Evolutionary conservation across 2,113 vertebrate species (phyloP).

Genomic region (Vombatus ursinus): DNA sequence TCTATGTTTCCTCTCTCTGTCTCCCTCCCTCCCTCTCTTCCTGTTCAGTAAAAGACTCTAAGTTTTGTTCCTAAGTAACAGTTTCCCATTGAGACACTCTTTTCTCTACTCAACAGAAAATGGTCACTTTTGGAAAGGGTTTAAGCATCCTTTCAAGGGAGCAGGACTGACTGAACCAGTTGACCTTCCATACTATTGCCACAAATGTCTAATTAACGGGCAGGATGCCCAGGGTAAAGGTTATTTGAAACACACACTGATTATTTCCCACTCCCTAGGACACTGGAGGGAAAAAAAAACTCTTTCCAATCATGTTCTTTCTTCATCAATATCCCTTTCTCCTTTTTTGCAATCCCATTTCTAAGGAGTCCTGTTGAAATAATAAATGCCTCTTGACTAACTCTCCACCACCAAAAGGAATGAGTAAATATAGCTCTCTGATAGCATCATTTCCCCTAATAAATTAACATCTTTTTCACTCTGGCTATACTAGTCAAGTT

Average conservation of each 20-base stretch:
- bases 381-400: background rate
- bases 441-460: background rate
- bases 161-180: background rate
- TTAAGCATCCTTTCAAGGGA: background rate
- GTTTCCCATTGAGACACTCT: background rate
- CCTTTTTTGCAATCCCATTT: slow-evolving; percentile 14
- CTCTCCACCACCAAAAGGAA: background rate
- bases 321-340: background rate
- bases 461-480: background rate
- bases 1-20: background rate
- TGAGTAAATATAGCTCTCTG: background rate
- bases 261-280: background rate
- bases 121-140: background rate
- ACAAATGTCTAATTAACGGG: slow-evolving; percentile 19
- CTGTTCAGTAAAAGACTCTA: background rate
- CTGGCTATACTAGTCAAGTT: background rate
- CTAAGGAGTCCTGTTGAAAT: background rate
- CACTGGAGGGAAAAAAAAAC: background rate
- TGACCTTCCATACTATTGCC: background rate
- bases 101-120: background rate
- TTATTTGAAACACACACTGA: slow-evolving; percentile 46
- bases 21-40: no score
- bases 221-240: slow-evolving; percentile 30
- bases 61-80: background rate
- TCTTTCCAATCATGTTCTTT: background rate